Evolutionary conservation across 2,888 invertebrate genomes (phyloP), one percentile per base, ranked within the genome.

Genomic region (Xylota sylvarum): DNA sequence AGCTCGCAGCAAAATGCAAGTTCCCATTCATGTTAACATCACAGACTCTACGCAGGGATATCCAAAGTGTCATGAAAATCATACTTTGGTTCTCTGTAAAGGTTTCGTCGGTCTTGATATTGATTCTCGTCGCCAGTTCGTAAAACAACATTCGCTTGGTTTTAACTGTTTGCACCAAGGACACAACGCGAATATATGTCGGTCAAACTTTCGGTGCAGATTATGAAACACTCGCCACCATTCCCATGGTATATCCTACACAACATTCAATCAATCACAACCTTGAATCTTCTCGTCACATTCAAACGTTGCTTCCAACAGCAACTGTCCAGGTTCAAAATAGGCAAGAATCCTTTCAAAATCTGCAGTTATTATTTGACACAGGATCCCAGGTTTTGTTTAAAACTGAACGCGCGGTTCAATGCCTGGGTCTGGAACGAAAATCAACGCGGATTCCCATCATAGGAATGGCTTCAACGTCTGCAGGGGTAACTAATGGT

Each of bases 401-500:
- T 9, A 23, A 56, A 5, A 70, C 55, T 2, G 46, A 70, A 43
- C 46, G 19, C 5, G 6, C 37, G 10, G 19, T 46, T 27, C 32
- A 40, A 43, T 27, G 32, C 14, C 32, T 72, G 10, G 62, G 30
- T 1, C 17, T 52, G 7, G 2, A 5, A 4, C 37, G 52, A 4
- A 62, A 62, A 40, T 14, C 2, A 1, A 19, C 58, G n/a, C 60
- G 58, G 0, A 72, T 72, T 48, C 72, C 72, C 9, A 55, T 56
- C 4, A 14, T 5, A 17, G n/a, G n/a, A n/a, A n/a, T n/a, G n/a
- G n/a, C n/a, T n/a, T n/a, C n/a, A n/a, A n/a, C n/a, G n/a, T n/a
- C 56, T 2, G 65, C 56, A 12, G 76, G 76, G n/a, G 52, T 58
- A 19, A 64, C 74, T n/a, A 64, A 76, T 46, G 76, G 65, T 6